phyloP scores from a whole-genome alignment of 1,140 invertebrate genomes.

The Brachionus sp. region DNA sequence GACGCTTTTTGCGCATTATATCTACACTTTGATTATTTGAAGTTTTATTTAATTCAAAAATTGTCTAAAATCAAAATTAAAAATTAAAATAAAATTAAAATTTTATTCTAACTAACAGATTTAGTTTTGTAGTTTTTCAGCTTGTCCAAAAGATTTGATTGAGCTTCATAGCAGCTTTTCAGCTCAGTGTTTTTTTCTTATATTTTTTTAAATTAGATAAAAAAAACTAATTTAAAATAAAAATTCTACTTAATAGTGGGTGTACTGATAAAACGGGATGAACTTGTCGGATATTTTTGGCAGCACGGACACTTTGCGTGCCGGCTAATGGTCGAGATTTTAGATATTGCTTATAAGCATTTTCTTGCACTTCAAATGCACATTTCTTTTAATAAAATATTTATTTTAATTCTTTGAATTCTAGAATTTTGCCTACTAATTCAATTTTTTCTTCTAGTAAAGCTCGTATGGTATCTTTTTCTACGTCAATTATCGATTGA shows the following conservation, averaged over 20 bases:
- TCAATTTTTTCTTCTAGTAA: slow-evolving; percentile 26
- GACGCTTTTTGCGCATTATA: slow-evolving; percentile 29
- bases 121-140: slow-evolving; percentile 40
- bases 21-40: background rate
- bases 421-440: background rate
- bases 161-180: background rate
- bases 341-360: slow-evolving; percentile 45
- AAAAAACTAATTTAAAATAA: background rate
- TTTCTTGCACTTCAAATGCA: slow-evolving; percentile 44
- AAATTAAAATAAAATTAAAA: background rate
- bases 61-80: slow-evolving; percentile 15
- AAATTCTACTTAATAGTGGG: slow-evolving; percentile 1
- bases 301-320: background rate
- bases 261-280: slow-evolving; percentile 26
- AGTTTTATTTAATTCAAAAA: slow-evolving; percentile 43
- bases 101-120: background rate
- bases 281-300: slow-evolving; percentile 15
- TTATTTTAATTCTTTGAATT: background rate
- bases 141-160: background rate
- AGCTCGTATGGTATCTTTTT: slow-evolving; percentile 18
- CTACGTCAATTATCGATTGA: slow-evolving; percentile 31
- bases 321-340: slow-evolving; percentile 24
- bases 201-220: background rate
- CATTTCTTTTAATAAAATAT: slow-evolving; percentile 10
- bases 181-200: slow-evolving; percentile 16